Base-by-base conservation (phyloP, 2,888 invertebrate genomes). In the Sinohyriopsis cumingii region DNA sequence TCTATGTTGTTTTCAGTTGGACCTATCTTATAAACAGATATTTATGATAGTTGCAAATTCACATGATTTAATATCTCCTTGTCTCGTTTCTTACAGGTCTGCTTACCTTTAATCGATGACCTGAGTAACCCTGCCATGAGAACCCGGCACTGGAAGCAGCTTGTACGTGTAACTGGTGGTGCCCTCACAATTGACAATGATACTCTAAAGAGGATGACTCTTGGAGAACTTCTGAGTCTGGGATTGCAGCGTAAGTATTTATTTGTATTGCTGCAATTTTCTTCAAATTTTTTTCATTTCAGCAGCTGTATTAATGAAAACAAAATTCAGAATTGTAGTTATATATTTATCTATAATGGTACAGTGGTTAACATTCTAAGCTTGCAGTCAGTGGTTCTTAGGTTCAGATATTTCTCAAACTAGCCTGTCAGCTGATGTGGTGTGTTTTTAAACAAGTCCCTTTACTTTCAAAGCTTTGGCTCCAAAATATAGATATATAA, bases 61-160 rank as follows among this genome's bases (percentile, higher is more conserved):
- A 12, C 59, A 59, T n/a, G 22, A 59, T 59, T 59, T 59, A 59
- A 59, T 59, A 3, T 22, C n/a, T 24, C 20, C 59, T 59, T 59
- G 12, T 24, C n/a, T 59, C 55, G 20, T 54, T 57, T 65, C 12
- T 75, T 75, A 24, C 77, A 89, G 88, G 82, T 82, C 15, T 89
- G 89, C 78, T 79, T 90, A 53, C 89, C 89, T 0, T 70, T 90
- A 73, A 88, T 90, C 55, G 89, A 89, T 73, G 88, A 90, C 78
- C 83, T 90, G 65, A 87, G 87, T 70, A 89, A 89, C 75, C 87
- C 89, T 20, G 89, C 90, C 19, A 89, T 90, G 89, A 83, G 89
- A 68, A 89, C 90, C 0, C 80, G 90, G 15, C 90, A 90, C 80
- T 89, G 89, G 89, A 90, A 90, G 75, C 89, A 90, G 79, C 78